Conservation (phyloP, 2,888 invertebrate species). For the Nomada flava region DNA sequence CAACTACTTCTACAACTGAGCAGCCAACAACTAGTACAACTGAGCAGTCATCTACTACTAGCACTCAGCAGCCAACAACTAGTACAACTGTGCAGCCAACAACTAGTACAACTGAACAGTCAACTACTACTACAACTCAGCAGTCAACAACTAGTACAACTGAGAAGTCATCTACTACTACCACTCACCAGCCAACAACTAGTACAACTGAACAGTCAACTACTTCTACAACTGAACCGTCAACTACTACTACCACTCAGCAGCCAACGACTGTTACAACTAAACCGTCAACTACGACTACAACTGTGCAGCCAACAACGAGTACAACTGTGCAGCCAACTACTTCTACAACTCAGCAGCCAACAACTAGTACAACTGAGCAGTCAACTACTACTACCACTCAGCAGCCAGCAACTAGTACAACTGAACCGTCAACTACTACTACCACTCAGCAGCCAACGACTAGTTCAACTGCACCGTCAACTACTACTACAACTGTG, state of each 20-base stretch:
- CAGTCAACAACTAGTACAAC: not conserved
- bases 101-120: not conserved
- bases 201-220: too few species aligned
- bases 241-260: not conserved
- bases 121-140: too few species aligned
- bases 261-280: not conserved
- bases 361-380: not conserved
- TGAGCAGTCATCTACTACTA: not conserved
- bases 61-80: too few species aligned
- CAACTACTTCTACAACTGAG: not conserved
- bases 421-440: not conserved
- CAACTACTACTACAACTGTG: too few species aligned
- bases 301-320: constrained; percentile 11
- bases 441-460: not conserved
- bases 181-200: too few species aligned
- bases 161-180: too few species aligned
- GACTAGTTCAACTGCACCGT: too few species aligned
- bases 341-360: not conserved
- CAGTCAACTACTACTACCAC: not conserved
- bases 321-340: fast-evolving
- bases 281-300: fast-evolving
- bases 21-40: too few species aligned
- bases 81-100: not conserved
- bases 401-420: not conserved
- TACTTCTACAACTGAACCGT: too few species aligned